Base-by-base conservation (phyloP, 2,888 invertebrate species). In the Deilephila porcellus region DNA sequence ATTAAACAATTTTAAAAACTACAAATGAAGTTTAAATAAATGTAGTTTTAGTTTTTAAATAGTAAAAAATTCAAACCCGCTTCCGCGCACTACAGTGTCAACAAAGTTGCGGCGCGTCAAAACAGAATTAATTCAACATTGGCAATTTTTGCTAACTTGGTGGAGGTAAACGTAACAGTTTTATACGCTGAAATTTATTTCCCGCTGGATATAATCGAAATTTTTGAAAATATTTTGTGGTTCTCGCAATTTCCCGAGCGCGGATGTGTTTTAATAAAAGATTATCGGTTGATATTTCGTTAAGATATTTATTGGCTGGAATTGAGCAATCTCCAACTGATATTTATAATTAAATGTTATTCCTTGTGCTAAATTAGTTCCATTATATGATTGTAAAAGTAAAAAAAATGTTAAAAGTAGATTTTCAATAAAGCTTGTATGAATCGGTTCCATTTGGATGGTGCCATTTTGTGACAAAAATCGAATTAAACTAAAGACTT, bases 211-310 rank as follows among this genome's bases (percentile, higher is more conserved):
- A 60, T 60, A 52, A 71, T 71, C 52, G 45, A 45, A 25, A 17
- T 60, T 59, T 71, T 34, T 71, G n/a, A 60, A 71, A 71, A 71
- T 71, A 71, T 71, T 71, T 60, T 71, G 60, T 29, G 71, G 71
- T 29, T 60, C 45, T 25, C 60, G 45, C 29, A 71, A 59, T 67
- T 67, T 67, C 52, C 52, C 67, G 67, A 67, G 45, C 45, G 52
- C 52, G 25, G 67, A 67, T 67, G 25, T 67, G 52, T 52, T 67
- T 67, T 52, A 67, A 67, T 67, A 52, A 67, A 25, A 67, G 67
- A 45, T 45, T 67, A 67, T 67, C 67, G 25, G 25, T 52, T 52
- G 67, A 67, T 67, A 25, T 67, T 67, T 67, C 25, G 52, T 52
- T 11, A 37, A 45, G 17, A 25, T 67, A 25, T n/a, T 52, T 45